These are phyloP conservation scores for Gambelia wislizenii DNA, from an alignment of 2,797 vertebrate species.

Conservation along the genomic window DNA sequence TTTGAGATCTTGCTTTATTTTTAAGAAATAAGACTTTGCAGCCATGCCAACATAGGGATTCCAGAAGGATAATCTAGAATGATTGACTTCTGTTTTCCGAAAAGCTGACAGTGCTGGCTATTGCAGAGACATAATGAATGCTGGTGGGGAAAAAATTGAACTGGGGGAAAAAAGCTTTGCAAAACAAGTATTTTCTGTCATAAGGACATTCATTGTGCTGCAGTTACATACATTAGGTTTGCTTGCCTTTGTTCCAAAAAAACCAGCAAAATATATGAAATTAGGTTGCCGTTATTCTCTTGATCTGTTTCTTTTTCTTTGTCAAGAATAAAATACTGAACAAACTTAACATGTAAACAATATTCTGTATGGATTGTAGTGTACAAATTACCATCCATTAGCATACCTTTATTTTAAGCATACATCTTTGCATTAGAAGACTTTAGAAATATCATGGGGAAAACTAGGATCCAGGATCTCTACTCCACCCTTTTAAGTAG, in stretches of 20 bases:
- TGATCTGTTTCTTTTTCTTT: constrained; percentile 74
- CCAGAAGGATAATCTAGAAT: constrained; percentile 4
- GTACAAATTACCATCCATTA: constrained; percentile 77
- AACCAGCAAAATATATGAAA: constrained; percentile 78
- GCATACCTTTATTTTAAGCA: constrained; percentile 58
- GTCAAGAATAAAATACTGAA: constrained; percentile 75
- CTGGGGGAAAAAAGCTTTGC: constrained; percentile 60
- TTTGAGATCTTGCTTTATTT: constrained; percentile 24
- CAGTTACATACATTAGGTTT: constrained; percentile 71
- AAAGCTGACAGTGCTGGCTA: constrained; percentile 72
- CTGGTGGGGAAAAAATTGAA: constrained; percentile 63
- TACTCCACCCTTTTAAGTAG: neutral
- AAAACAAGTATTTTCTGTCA: constrained; percentile 70
- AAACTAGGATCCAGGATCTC: neutral
- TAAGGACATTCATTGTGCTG: constrained; percentile 68
- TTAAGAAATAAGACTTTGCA: constrained; percentile 4
- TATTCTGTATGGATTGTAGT: constrained; percentile 73
- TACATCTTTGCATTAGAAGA: constrained; percentile 26
- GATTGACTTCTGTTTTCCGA: constrained; percentile 32
- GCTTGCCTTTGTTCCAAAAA: constrained; percentile 73
- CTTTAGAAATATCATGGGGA: constrained; percentile 19
- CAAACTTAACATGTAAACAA: constrained; percentile 75
- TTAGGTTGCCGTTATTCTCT: constrained; percentile 78
- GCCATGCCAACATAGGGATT: constrained; percentile 56
- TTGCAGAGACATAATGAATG: constrained; percentile 73